Base-by-base conservation (phyloP, 1,140 invertebrate species). In the Chrysoperla carnea region DNA sequence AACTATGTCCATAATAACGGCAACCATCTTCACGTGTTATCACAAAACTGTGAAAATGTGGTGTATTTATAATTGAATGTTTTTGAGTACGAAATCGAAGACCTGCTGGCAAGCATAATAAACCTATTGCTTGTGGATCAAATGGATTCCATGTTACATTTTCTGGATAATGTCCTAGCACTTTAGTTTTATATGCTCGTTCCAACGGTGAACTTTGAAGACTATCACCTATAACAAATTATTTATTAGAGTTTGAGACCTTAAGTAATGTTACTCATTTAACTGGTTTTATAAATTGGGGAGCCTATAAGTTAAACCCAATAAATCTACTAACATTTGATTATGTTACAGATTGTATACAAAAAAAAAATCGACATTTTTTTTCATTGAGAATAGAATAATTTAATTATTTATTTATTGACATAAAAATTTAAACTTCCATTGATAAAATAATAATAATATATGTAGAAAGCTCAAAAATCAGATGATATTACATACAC, bases 21-120 rank as follows among this genome's bases (percentile, higher is more conserved):
- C 81, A 81, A 37, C 94, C 95, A 76, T 98, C 91, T 69, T 97
- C 92, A 54, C 83, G 76, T 13, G 94, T 98, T 36, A 97, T 89
- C 7, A 97, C 76, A 70, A 98, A 99, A 38, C 91, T 89, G 62
- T 99, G 95, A 69, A 96, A 96, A 48, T 73, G 75, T 11, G 92
- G 83, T 48, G 85, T 80, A 47, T 59, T 56, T 27, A 58, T 61
- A 46, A 89, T 73, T 37, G 77, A 75, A 62, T 95, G 84, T 62
- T 90, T 92, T 61, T 96, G 90, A 5, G 92, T 96, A 41, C 85
- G 76, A 67, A 99, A 96, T 51, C 82, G 75, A 12, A 98, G 63
- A 37, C 94, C 93, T 62, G 82, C 81, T 31, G 94, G 94, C 55
- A 97, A 68, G 60, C 88, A 93, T 67, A 89, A 84, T 88, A 94